Evolutionary conservation across 2,113 vertebrate genomes (phyloP), one percentile per base, ranked within the genome.

Genomic region (Colaptes auratus): DNA sequence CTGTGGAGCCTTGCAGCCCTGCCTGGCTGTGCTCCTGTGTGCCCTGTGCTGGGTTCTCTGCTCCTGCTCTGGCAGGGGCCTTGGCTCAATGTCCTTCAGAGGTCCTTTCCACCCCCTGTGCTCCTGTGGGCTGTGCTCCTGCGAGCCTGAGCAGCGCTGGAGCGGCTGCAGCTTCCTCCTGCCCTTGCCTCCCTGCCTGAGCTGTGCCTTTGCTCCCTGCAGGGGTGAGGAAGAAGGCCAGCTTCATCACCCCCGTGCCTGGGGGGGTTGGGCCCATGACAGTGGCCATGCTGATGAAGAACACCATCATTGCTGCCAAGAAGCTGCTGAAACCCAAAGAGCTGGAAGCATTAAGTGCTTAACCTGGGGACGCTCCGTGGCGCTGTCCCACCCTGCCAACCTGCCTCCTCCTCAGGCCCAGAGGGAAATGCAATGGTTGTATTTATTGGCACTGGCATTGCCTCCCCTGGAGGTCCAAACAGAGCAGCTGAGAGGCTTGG

Each of bases 201-300:
- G 36, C 74, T 5, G 15, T 15, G 2, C 7, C 4, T 33, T 56
- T 56, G 90, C 64, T 82, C 69, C 70, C 7, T 46, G 3, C 89
- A 99, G 99, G 96, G 23, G 99, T 99, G 65, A 98, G 94, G 86
- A 98, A 99, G 97, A 99, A 99, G 96, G 99, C 99, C 1, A 98
- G 99, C 81, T 99, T 98, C 90, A 99, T 99, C 96, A 99, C 99
- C 1, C 99, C 99, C 0, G 99, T 99, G 5, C 99, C 99, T 0
- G 99, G 99, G 4, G 99, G 99, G 0, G 99, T 99, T 3, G 99
- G 99, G 58, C 99, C 99, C 87, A 99, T 99, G 99, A 99, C 99
- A 0, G 99, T 99, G 52, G 99, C 99, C 8, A 99, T 99, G 99
- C 98, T 99, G 11, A 99, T 99, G 99, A 99, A 99, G 92, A 99